A percentile compares a stretch with the other conserved stretches of the same genome.
Conservation (phyloP, 1,140 invertebrate species). For the Drusus annulatus region DNA sequence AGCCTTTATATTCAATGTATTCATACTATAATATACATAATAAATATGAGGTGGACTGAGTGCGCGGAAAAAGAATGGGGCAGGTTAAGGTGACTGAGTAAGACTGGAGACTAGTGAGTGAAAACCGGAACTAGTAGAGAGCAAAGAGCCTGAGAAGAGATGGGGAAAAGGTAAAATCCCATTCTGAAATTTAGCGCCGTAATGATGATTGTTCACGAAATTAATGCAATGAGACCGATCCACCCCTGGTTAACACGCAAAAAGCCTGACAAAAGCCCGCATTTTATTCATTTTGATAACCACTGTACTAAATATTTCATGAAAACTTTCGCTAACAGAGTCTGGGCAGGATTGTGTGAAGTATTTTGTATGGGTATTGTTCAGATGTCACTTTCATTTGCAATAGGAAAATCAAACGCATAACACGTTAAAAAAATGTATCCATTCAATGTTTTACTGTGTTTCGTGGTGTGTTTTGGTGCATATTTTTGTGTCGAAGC, state of each 20-base stretch:
- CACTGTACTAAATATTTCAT: conserved; percentile 10
- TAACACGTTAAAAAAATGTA: background rate
- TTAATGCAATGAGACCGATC: too few relatives aligned
- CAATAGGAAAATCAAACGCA: background rate
- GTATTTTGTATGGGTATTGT: background rate
- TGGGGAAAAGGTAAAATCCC: too few relatives aligned
- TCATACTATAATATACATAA: too few relatives aligned
- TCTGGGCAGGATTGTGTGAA: background rate
- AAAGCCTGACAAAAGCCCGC: background rate
- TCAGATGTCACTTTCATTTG: conserved; percentile 3
- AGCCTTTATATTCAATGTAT: too few relatives aligned
- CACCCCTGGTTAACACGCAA: background rate
- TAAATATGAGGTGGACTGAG: too few relatives aligned
- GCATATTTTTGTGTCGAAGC: background rate
- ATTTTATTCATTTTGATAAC: conserved; percentile 10
- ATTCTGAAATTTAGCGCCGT: too few relatives aligned
- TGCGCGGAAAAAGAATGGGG: too few relatives aligned
- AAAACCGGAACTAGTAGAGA: too few relatives aligned
- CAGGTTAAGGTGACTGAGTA: too few relatives aligned
- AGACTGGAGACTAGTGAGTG: too few relatives aligned
- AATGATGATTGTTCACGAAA: too few relatives aligned
- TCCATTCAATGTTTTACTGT: background rate
- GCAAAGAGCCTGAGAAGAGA: too few relatives aligned
- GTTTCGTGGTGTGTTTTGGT: background rate
- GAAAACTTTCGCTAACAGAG: conserved; percentile 9